Evolutionary conservation across 1,140 invertebrate genomes (phyloP), one percentile per base, ranked within the genome.

Genomic region (Hyposmocoma kahamanoa): DNA sequence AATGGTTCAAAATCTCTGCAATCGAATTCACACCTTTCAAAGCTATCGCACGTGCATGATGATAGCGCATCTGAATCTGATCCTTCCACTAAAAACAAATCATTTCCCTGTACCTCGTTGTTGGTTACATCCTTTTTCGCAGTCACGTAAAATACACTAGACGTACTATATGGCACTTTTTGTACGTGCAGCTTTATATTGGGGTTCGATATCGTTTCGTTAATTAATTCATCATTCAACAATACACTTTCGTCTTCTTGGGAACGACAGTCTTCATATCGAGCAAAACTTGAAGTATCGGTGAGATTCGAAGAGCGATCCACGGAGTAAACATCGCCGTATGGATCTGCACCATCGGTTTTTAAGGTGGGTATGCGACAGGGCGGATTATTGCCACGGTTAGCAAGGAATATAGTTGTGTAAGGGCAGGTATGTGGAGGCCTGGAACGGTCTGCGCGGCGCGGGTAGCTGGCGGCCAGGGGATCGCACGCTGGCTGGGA

Each of bases 1-100:
- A 89, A 89, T 6, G 87, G 88, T 55, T 89, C 88, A 57, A 88
- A 89, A 55, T 89, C 88, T 56, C 73, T 76, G 47, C 79, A 82
- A 53, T 87, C 84, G 49, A 87, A 87, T 54, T 87, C 83, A 45
- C 86, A 87, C 34, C 83, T 67, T 63, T 87, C 86, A 54, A 87
- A 87, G 53, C 86, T 87, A 52, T 86, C 86, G 45, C 84, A 86
- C 17, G 83, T 84, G 41, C 84, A 87, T 5, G 82, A 86, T 4
- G 86, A 87, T 36, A 87, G 52, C 15, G 78, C 77, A 51, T 87
- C 83, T 17, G 85, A 86, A 42, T 84, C 82, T 6, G 70, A 74
- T 39, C 67, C 76, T 41, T 85, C 82, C n/a, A 74, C 75, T 19
- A 80, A 47, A 57, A 75, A 86, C n/a, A 84, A 59, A 50, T 81